Evolutionary conservation across 2,113 vertebrate species (phyloP), one percentile per base, ranked within the genome.

Genomic region (Oreotragus oreotragus): DNA sequence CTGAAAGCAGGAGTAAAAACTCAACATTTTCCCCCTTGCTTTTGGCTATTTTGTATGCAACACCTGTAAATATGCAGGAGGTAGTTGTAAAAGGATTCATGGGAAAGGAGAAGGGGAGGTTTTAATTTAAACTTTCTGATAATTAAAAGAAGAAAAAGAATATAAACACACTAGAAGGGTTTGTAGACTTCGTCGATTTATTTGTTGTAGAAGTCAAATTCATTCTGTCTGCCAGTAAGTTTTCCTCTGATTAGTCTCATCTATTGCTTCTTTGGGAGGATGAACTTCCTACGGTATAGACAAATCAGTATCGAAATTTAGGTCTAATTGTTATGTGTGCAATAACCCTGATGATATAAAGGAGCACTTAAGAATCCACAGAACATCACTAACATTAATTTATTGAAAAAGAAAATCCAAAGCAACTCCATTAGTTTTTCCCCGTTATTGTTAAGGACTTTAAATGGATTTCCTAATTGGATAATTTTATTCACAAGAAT

Each of bases 381-480:
- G 97, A 98, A 83, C 97, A 62, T 98, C 97, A 83, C 97, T 64
- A 76, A 57, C 93, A 2, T 89, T 90, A 91, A 97, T 97, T 96
- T 97, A 89, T 92, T 66, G 97, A 97, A 97, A 98, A 97, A 94
- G 76, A 88, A 97, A 97, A 97, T 84, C 98, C 85, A 95, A 96
- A 98, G 91, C 95, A 96, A 90, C 96, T 97, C 97, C 88, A 70
- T 98, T 98, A 96, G 98, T 97, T 98, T 98, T 98, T 66, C 97
- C 76, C 96, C 60, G 96, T 97, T 98, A 95, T 97, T 98, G 94
- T 89, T 95, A 96, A 84, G 96, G 96, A 96, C 95, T 98, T 98
- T 95, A 97, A 98, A 98, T 98, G 97, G 97, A 93, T 97, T 80
- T 96, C 10, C 95, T 98, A 98, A 98, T 94, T 97, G 98, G 97